Base-by-base conservation (phyloP, 1,140 invertebrate genomes). In the Drosophila ambigua region DNA sequence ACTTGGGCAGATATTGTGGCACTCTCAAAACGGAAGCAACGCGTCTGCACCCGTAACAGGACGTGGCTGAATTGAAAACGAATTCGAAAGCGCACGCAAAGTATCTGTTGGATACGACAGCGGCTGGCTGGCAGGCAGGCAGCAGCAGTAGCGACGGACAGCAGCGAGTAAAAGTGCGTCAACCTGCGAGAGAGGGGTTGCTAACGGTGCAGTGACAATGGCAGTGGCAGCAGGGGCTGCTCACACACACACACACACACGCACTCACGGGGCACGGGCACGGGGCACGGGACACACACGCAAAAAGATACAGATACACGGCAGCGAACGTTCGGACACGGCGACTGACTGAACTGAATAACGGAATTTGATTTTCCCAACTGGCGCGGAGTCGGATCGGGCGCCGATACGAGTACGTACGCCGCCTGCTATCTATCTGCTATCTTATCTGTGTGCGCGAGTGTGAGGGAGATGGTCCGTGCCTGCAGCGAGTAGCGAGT, bases 1-100 rank as follows among this genome's bases (percentile, higher is more conserved):
- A 39, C 35, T 69, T 46, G 53, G 54, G 53, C 72, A 61, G 66
- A 71, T 11, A 13, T 39, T 39, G 35, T 39, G 64, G 71, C 58
- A 57, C 49, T 63, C 52, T 55, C 57, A 67, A 71, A 85, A 88
- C 82, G 88, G 79, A 90, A 90, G 80, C 73, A 55, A 90, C 88
- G 88, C 88, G 88, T 90, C 89, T 90, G 88, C 83, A 89, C 75
- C 77, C 84, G 88, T 88, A 90, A 90, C 88, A 87, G 83, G 88
- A 90, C 88, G 83, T 90, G 74, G 78, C 77, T 84, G 83, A 90
- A 90, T 90, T 90, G 88, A 90, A 90, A 85, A 87, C 82, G 78
- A 82, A 82, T 90, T 80, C 75, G 52, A 89, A 87, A 74, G 77
- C 65, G 78, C 62, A 79, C 82, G 82, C 66, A 87, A 87, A 88